Conservation (phyloP, 2,113 vertebrate genomes). For the Anarhynchus alexandrinus region DNA sequence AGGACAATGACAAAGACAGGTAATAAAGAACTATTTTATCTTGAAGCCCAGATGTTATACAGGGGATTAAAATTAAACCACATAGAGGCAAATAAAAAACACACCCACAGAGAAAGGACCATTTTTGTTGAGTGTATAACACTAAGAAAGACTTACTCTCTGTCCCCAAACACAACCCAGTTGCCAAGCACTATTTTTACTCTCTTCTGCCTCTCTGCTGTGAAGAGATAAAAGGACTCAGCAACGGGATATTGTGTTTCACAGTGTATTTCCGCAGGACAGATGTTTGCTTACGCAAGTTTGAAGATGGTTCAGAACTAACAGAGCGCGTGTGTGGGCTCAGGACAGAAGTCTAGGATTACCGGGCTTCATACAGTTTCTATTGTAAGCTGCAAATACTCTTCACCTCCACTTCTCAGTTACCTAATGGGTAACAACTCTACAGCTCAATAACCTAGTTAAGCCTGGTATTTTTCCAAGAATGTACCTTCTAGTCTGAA, state of each 20-base stretch:
- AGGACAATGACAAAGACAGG: background rate
- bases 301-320: background rate
- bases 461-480: background rate
- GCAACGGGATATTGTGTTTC: conserved; percentile 13
- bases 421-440: background rate
- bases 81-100: background rate
- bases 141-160: background rate
- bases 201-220: background rate
- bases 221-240: conserved; percentile 29
- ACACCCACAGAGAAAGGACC: background rate
- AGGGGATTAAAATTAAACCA: background rate
- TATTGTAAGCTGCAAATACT: background rate
- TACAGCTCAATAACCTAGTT: background rate
- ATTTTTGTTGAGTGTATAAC: background rate
- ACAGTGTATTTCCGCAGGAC: background rate
- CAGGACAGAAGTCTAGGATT: background rate
- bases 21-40: background rate
- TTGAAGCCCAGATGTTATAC: background rate
- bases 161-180: background rate
- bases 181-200: conserved; percentile 41
- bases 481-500: background rate
- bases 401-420: background rate
- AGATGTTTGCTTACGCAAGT: conserved; percentile 8
- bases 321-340: background rate
- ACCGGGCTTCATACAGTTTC: background rate